phyloP scores from a whole-genome alignment of 2,888 invertebrate species.

The Stramonita haemastoma region DNA sequence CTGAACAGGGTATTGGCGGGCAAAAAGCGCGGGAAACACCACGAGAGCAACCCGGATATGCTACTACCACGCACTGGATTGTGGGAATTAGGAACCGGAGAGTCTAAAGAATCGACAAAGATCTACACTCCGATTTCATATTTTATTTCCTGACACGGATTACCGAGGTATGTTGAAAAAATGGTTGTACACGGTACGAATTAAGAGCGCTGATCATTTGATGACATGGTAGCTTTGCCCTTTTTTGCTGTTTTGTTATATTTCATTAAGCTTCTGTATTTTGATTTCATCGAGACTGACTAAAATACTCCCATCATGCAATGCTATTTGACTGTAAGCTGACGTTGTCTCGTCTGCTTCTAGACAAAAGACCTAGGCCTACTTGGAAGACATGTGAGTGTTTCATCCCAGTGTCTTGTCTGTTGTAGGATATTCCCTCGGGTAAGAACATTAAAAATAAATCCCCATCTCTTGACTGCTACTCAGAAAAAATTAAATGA shows the following conservation, averaged over 20 bases:
- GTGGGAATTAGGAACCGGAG: not conserved
- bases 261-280: not conserved
- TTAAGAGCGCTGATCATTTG: not conserved
- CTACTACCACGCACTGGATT: not conserved
- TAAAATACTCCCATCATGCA: not conserved
- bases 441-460: not conserved
- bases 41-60: not conserved
- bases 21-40: not conserved
- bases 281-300: not conserved
- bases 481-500: not conserved
- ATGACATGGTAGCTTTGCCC: too few species aligned
- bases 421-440: not conserved
- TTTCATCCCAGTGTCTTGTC: not conserved
- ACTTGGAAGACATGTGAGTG: not conserved
- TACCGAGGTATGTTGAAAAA: not conserved
- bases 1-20: not conserved
- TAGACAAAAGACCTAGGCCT: not conserved
- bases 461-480: not conserved
- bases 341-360: conserved; percentile 26
- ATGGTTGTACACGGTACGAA: not conserved
- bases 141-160: not conserved
- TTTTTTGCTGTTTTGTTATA: not conserved
- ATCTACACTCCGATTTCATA: not conserved
- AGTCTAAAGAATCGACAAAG: too few species aligned
- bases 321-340: not conserved